Evolutionary conservation across 1,140 invertebrate species (phyloP).

Genomic region (Lasioglossum baleicum): DNA sequence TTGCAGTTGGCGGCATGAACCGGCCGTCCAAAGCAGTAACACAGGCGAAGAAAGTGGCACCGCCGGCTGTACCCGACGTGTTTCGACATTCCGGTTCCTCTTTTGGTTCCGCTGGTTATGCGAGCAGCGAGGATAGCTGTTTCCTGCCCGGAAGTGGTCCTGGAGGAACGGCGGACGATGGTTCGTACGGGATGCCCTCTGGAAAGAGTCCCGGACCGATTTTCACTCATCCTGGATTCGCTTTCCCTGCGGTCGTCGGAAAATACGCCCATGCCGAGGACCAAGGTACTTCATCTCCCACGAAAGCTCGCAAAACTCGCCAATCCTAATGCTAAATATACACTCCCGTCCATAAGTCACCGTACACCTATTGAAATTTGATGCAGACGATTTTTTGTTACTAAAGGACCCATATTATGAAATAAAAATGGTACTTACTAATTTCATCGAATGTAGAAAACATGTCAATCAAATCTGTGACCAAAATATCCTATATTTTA

Average conservation of each 20-base stretch:
- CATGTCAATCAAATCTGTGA: too few relatives aligned
- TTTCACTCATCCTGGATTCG: slow-evolving; percentile 81
- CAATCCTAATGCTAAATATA: too few relatives aligned
- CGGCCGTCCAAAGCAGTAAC: slow-evolving; percentile 87
- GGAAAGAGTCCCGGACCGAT: slow-evolving; percentile 81
- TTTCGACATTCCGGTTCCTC: slow-evolving; percentile 87
- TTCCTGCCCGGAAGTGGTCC: slow-evolving; percentile 79
- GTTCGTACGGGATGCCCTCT: slow-evolving; percentile 77
- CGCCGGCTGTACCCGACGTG: slow-evolving; percentile 89
- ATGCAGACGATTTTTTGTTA: too few relatives aligned
- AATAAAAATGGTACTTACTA: too few relatives aligned
- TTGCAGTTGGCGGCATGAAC: slow-evolving; percentile 89
- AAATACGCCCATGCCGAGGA: slow-evolving; percentile 82
- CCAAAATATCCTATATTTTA: too few relatives aligned
- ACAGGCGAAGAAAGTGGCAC: slow-evolving; percentile 90
- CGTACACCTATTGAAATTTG: too few relatives aligned
- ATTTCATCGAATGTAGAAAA: too few relatives aligned
- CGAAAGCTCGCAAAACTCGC: too few relatives aligned
- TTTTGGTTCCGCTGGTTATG: slow-evolving; percentile 87
- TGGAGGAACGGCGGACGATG: slow-evolving; percentile 68
- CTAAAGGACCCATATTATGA: too few relatives aligned
- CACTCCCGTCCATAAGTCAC: too few relatives aligned
- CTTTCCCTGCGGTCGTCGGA: slow-evolving; percentile 79
- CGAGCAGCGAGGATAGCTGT: slow-evolving; percentile 86
- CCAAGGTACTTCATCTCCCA: slow-evolving; percentile 77